phyloP scores from a whole-genome alignment of 2,113 vertebrate genomes.

The Leucopsar rothschildi region DNA sequence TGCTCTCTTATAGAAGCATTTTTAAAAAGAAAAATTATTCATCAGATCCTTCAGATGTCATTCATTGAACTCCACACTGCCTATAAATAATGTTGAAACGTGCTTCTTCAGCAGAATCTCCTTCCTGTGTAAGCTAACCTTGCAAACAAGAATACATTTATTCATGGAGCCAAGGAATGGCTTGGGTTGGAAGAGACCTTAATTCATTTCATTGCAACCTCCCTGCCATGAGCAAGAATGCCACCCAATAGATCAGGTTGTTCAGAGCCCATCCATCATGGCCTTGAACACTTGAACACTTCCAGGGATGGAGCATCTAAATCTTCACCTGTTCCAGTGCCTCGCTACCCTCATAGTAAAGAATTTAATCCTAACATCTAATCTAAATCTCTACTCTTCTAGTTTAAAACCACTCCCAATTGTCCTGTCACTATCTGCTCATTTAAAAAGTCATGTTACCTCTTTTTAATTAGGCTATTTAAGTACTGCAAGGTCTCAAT shows the following conservation, averaged over 20 bases:
- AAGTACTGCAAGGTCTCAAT: background rate
- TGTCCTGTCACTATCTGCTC: background rate
- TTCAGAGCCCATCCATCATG: background rate
- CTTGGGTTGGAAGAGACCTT: background rate
- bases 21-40: background rate
- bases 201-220: background rate
- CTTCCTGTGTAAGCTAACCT: background rate
- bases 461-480: background rate
- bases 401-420: background rate
- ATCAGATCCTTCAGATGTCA: background rate
- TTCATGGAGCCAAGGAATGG: background rate
- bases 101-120: background rate
- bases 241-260: background rate
- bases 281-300: background rate
- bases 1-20: background rate
- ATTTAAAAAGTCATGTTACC: background rate
- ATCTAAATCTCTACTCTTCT: background rate
- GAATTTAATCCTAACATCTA: background rate
- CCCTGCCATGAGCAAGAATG: background rate
- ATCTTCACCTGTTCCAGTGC: background rate
- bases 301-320: accelerated
- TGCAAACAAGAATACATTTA: background rate
- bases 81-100: background rate
- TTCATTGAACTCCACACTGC: background rate
- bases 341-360: background rate